A percentile compares a stretch with the other conserved stretches of the same genome.
Evolutionary conservation across 2,113 vertebrate species (phyloP).

Genomic region (Cygnus buccinator): DNA sequence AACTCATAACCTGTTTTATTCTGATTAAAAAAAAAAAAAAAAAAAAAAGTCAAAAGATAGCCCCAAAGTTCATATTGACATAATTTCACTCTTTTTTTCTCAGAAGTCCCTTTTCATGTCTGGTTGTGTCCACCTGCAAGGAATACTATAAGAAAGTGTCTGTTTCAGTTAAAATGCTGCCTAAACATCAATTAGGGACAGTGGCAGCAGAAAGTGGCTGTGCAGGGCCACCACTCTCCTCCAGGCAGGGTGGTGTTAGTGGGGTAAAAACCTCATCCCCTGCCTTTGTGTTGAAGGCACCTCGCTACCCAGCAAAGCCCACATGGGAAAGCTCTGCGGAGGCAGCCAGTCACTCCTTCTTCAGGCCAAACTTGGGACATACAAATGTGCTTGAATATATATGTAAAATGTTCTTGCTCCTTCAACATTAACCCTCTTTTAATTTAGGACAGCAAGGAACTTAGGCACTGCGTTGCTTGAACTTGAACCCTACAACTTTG

Average conservation of each 20-base stretch:
- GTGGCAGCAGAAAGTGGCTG: neutral
- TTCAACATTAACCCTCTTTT: neutral
- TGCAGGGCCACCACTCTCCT: accelerated
- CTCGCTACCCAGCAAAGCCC: neutral
- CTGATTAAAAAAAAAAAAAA: neutral
- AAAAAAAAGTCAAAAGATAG: neutral
- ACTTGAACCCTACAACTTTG: neutral
- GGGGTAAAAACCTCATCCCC: neutral
- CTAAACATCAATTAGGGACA: neutral
- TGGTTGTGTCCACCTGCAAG: neutral
- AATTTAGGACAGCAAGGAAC: neutral
- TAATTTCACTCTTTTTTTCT: neutral
- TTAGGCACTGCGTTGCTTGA: neutral
- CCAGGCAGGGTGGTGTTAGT: neutral
- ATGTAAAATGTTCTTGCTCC: neutral
- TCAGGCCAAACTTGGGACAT: neutral
- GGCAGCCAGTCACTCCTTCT: neutral
- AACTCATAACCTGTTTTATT: neutral
- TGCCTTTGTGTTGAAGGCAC: neutral
- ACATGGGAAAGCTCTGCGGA: neutral
- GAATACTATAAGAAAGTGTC: neutral
- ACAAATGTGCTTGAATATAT: accelerated
- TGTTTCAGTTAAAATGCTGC: neutral
- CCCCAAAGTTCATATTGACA: neutral
- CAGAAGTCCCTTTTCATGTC: neutral